Evolutionary conservation across 1,140 invertebrate genomes (phyloP).

Genomic region (Ceratina calcarata): DNA sequence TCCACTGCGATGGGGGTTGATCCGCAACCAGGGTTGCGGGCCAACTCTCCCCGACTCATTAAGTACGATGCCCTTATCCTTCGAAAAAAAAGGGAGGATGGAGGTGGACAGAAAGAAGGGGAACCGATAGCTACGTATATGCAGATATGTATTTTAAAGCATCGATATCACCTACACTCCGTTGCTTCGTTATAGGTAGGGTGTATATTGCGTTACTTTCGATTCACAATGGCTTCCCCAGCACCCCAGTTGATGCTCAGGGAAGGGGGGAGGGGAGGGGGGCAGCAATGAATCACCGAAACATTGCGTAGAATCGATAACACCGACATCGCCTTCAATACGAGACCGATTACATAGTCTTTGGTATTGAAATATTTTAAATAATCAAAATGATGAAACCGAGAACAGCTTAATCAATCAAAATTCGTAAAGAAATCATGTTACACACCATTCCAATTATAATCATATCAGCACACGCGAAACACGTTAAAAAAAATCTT

Average conservation of each 20-base stretch:
- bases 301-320: slow-evolving; percentile 70
- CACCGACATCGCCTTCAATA: slow-evolving; percentile 46
- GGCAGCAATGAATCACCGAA: slow-evolving; percentile 74
- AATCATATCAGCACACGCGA: no score
- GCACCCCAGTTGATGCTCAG: slow-evolving; percentile 61
- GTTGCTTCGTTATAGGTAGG: slow-evolving; percentile 70
- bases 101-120: slow-evolving; percentile 40
- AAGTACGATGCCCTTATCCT: slow-evolving; percentile 72
- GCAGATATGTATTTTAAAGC: slow-evolving; percentile 77
- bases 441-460: no score
- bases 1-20: slow-evolving; percentile 38
- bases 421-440: no score
- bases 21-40: slow-evolving; percentile 51
- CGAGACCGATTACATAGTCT: not conserved
- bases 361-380: not conserved
- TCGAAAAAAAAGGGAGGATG: slow-evolving; percentile 21
- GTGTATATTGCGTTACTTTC: slow-evolving; percentile 76
- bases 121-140: slow-evolving; percentile 65
- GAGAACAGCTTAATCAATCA: no score
- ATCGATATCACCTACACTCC: slow-evolving; percentile 75
- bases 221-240: slow-evolving; percentile 70
- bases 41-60: slow-evolving; percentile 74
- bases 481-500: no score
- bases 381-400: no score
- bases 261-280: no score